phyloP scores from a whole-genome alignment of 2,797 vertebrate genomes.

The Sebastes itinus region DNA sequence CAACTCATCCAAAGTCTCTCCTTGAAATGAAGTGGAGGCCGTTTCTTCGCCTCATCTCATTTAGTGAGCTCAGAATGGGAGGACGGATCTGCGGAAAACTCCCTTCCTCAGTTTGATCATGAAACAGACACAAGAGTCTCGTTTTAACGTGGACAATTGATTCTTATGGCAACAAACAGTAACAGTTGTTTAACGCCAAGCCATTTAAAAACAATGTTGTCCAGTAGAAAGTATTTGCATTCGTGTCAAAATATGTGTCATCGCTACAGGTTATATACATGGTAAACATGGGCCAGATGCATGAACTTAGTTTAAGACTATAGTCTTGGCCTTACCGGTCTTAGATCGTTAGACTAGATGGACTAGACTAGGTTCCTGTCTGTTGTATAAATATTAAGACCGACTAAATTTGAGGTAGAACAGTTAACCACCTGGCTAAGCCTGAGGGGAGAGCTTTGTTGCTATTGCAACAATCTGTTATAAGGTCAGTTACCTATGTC shows the following conservation, averaged over 20 bases:
- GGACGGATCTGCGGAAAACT: background rate
- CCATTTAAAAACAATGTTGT: background rate
- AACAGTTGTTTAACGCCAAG: background rate
- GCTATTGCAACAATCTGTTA: no score
- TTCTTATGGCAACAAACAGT: background rate
- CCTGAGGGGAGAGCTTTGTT: no score
- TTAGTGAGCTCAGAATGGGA: background rate
- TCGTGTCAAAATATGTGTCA: background rate
- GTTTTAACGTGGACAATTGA: background rate
- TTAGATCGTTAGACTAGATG: no score
- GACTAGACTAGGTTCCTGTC: no score
- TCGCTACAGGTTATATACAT: background rate
- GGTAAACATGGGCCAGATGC: background rate
- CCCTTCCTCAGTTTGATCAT: background rate
- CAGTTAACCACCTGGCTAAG: no score
- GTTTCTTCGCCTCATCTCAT: background rate
- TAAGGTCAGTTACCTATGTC: no score
- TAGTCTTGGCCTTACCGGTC: no score
- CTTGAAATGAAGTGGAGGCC: accelerated
- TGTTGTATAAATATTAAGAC: no score
- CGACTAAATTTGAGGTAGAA: no score
- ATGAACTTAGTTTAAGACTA: no score
- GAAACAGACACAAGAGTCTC: accelerated
- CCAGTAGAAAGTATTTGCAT: background rate
- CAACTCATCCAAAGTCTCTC: background rate